Conservation (phyloP, 2,888 invertebrate species). For the Drosophila tanythrix region DNA sequence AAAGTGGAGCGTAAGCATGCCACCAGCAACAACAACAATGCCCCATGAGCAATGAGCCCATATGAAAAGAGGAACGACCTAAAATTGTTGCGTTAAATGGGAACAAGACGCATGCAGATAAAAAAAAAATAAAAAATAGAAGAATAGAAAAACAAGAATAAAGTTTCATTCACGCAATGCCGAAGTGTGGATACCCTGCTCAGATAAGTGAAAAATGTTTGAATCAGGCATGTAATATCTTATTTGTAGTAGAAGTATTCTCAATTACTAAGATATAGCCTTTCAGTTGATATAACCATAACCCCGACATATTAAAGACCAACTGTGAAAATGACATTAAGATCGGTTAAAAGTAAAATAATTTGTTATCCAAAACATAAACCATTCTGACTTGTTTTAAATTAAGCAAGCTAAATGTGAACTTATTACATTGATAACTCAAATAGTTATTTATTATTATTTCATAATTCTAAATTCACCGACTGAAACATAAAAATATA, state of each 20-base stretch:
- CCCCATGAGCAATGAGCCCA: constrained; percentile 38
- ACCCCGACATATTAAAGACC: not conserved
- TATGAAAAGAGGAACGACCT: constrained; percentile 69
- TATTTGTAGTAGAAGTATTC: not conserved
- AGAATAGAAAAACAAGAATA: not conserved
- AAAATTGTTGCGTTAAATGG: constrained; percentile 71
- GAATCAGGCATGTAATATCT: not conserved
- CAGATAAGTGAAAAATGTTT: not conserved
- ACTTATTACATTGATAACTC: not conserved
- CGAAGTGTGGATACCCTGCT: not conserved
- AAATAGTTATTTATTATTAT: not conserved
- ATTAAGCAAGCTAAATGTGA: not conserved
- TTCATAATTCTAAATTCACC: not conserved
- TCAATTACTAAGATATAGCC: not conserved
- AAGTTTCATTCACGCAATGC: not conserved
- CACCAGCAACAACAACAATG: constrained; percentile 34
- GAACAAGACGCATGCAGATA: constrained; percentile 57
- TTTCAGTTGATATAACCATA: not conserved
- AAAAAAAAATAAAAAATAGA: constrained; percentile 11
- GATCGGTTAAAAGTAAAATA: not conserved
- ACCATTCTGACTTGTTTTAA: not conserved
- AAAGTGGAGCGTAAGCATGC: constrained; percentile 59
- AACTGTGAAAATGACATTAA: not conserved
- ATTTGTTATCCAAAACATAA: not conserved
- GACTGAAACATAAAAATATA: not conserved